Evolutionary conservation across 2,797 vertebrate species (phyloP).

Genomic region (Helicolenus hilgendorfi): DNA sequence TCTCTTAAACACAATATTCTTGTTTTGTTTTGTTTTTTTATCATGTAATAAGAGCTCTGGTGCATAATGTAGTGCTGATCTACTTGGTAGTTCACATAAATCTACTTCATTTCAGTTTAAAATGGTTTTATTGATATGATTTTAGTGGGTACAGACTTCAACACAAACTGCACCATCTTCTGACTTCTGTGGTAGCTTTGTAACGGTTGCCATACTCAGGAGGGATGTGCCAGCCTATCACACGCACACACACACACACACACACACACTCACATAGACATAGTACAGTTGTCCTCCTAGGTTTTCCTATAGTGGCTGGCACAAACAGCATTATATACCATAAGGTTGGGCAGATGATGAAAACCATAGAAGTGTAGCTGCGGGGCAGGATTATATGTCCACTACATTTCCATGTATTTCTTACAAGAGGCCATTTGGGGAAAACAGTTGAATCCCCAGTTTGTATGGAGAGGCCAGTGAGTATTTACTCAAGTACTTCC

Average conservation of each 20-base stretch:
- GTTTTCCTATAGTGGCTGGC: background rate
- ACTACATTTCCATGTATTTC: background rate
- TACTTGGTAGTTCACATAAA: background rate
- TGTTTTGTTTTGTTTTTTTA: background rate
- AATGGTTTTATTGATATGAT: background rate
- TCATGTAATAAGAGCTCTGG: background rate
- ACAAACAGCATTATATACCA: background rate
- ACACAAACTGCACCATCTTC: background rate
- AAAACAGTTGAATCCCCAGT: background rate
- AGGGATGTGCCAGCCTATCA: conserved; percentile 1
- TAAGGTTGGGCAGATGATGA: background rate
- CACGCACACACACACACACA: background rate
- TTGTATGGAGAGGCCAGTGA: background rate
- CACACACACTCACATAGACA: background rate
- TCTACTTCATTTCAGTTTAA: background rate
- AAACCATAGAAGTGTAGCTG: background rate
- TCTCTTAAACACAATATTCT: background rate
- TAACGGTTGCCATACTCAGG: conserved; percentile 41
- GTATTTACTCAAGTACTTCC: background rate
- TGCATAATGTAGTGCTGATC: background rate
- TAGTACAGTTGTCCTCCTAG: background rate
- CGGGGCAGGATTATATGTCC: background rate
- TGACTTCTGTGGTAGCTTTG: conserved; percentile 38
- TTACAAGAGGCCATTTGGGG: background rate
- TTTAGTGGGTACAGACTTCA: background rate